A percentile compares a stretch with the other conserved stretches of the same genome.
phyloP scores from a whole-genome alignment of 2,888 invertebrate species.

The Pseudococcus jackbeardsleyi region DNA sequence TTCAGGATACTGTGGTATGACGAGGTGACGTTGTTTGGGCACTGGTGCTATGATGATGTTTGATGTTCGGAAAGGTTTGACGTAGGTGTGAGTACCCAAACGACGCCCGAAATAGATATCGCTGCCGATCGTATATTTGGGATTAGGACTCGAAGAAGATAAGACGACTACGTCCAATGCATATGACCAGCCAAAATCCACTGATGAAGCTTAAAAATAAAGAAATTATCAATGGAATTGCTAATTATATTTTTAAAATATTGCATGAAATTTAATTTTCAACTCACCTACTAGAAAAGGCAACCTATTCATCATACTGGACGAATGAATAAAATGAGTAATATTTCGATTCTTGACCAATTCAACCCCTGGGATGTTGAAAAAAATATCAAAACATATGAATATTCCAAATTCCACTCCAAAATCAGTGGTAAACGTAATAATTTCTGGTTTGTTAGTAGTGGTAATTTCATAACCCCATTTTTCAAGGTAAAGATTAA shows the following conservation, averaged over 20 bases:
- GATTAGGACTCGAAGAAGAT: not conserved
- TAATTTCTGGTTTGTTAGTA: constrained; percentile 73
- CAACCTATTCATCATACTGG: constrained; percentile 86
- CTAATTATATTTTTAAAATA: not conserved
- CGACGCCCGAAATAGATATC: constrained; percentile 5
- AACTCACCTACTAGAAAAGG: constrained; percentile 79
- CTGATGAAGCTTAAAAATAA: not conserved
- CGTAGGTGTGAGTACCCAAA: not conserved
- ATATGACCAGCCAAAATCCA: constrained; percentile 2
- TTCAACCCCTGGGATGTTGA: constrained; percentile 78
- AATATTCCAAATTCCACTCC: constrained; percentile 85
- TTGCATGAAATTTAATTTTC: not conserved
- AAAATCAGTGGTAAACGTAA: constrained; percentile 81
- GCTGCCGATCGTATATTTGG: not conserved
- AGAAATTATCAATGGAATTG: not conserved
- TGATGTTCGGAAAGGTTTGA: not conserved
- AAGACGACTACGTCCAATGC: not conserved
- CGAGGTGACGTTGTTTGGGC: not conserved
- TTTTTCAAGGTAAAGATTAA: constrained; percentile 71
- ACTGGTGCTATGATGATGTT: constrained; percentile 21
- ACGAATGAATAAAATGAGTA: constrained; percentile 78
- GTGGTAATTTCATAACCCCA: constrained; percentile 70
- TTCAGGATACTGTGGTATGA: not conserved
- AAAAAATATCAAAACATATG: constrained; percentile 87
- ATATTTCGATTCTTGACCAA: constrained; percentile 73